phyloP scores from a whole-genome alignment of 37 sponge, comb jelly and placozoan genomes.

The Sycon ciliatum region DNA sequence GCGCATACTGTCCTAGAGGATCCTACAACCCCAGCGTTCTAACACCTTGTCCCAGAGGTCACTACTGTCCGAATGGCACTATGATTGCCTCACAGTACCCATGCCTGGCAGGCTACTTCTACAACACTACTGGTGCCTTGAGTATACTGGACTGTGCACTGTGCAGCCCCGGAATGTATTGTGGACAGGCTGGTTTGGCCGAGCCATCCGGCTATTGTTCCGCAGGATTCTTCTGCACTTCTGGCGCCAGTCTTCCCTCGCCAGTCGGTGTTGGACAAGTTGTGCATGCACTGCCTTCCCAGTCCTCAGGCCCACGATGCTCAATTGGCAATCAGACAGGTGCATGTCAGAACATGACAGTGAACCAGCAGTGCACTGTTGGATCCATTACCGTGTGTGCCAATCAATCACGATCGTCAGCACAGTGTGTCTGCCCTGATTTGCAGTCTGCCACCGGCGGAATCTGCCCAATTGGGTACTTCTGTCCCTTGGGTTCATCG shows the following conservation, averaged over 20 bases:
- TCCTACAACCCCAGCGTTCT: background rate
- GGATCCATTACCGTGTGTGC: background rate
- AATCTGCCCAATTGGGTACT: background rate
- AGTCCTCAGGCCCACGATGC: too few relatives aligned
- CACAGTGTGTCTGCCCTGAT: background rate
- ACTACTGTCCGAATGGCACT: conserved; percentile 1
- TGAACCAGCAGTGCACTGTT: background rate
- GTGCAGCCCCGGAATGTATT: background rate
- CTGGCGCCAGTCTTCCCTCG: background rate
- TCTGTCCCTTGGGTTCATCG: background rate
- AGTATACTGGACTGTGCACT: background rate
- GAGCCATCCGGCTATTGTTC: background rate
- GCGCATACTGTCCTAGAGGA: conserved; percentile 20
- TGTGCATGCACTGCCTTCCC: background rate
- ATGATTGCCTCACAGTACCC: background rate
- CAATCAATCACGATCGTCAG: too few relatives aligned
- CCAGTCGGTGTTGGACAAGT: background rate
- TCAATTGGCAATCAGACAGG: too few relatives aligned
- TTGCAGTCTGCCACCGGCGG: background rate
- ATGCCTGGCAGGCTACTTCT: background rate
- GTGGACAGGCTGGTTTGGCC: background rate
- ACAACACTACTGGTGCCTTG: background rate
- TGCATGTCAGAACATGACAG: background rate
- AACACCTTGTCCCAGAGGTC: background rate
- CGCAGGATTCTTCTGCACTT: background rate